These are phyloP conservation scores for Polyommatus iphigenia DNA, from an alignment of 2,888 invertebrate species.

Conservation along the genomic window DNA sequence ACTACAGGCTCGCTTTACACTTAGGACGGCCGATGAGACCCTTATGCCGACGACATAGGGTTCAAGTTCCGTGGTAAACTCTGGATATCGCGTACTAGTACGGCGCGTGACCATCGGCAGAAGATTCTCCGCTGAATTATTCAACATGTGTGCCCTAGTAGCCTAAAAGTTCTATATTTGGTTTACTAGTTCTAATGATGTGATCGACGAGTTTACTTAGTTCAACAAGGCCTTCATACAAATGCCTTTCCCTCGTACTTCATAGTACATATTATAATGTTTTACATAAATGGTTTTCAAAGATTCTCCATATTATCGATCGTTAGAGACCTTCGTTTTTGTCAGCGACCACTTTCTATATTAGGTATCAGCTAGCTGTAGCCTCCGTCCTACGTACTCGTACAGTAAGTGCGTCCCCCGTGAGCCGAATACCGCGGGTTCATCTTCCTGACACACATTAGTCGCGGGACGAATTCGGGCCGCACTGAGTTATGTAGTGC, in stretches of 20 bases:
- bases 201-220: background rate
- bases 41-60: background rate
- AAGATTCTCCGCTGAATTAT: slow-evolving; percentile 11
- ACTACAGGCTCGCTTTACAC: background rate
- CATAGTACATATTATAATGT: background rate
- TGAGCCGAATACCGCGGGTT: background rate
- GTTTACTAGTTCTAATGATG: background rate
- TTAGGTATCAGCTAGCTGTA: background rate
- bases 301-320: no score
- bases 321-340: background rate
- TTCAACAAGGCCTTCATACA: background rate
- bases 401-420: background rate
- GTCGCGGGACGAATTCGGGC: background rate
- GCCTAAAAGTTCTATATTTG: slow-evolving; percentile 25
- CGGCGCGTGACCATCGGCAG: slow-evolving; percentile 9
- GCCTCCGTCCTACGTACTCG: background rate
- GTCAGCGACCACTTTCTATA: background rate
- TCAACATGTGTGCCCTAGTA: slow-evolving; percentile 20
- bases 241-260: background rate
- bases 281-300: background rate
- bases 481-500: background rate
- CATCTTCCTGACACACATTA: background rate
- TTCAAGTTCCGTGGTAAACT: background rate
- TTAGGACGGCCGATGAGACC: background rate
- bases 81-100: background rate